Conservation (phyloP, 2,113 vertebrate genomes). For the Eulemur macaco region DNA sequence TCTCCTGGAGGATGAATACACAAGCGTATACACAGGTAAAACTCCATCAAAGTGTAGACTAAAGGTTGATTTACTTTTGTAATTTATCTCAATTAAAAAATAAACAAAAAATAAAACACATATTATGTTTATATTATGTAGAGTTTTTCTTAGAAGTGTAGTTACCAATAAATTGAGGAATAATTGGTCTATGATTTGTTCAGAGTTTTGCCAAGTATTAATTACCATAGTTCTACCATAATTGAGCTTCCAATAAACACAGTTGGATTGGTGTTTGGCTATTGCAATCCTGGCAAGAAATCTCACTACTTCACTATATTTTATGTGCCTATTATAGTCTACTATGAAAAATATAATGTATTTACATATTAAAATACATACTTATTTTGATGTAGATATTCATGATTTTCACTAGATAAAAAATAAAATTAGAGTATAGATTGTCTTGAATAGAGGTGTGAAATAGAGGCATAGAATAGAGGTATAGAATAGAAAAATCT, state of each 20-base stretch:
- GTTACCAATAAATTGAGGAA: neutral
- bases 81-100: neutral
- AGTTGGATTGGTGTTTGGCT: neutral
- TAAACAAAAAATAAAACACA: neutral
- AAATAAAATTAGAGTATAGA: neutral
- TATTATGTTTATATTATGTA: neutral
- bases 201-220: neutral
- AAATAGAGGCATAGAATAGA: neutral
- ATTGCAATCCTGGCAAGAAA: neutral
- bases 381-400: neutral
- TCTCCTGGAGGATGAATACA: neutral
- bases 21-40: neutral
- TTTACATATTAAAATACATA: neutral
- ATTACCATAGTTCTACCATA: neutral
- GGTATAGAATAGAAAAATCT: neutral
- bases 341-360: neutral
- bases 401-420: neutral
- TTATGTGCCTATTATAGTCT: neutral
- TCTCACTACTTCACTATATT: neutral
- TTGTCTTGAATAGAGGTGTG: neutral
- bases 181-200: neutral
- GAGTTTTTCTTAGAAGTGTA: neutral
- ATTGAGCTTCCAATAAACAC: neutral
- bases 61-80: neutral
- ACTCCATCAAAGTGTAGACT: neutral